Evolutionary conservation across 2,113 vertebrate genomes (phyloP).

Genomic region (Arvicanthis niloticus): DNA sequence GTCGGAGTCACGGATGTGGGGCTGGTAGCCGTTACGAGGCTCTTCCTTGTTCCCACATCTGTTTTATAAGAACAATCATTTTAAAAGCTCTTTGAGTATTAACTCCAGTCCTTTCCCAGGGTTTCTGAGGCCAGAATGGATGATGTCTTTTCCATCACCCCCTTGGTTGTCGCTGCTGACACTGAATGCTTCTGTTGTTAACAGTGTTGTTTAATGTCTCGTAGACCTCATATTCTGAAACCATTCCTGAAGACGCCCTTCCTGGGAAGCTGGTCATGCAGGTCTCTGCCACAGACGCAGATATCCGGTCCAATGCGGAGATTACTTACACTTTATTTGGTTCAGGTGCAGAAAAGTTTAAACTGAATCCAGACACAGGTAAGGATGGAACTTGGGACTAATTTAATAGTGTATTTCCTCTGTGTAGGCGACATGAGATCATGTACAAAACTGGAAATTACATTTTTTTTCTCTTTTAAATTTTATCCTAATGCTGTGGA

Average conservation of each 20-base stretch:
- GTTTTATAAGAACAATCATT: not conserved
- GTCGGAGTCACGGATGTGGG: not conserved
- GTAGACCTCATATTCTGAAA: conserved; percentile 92
- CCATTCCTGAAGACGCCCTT: conserved; percentile 93
- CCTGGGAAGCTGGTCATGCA: conserved; percentile 94
- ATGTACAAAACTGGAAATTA: conserved; percentile 2
- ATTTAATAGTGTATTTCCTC: not conserved
- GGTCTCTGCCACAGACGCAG: conserved; percentile 94
- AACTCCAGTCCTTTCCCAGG: not conserved
- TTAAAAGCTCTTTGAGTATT: not conserved
- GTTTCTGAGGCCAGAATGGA: not conserved
- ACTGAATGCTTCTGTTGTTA: not conserved
- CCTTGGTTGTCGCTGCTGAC: not conserved
- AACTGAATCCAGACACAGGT: conserved; percentile 95
- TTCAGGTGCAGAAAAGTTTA: conserved; percentile 93
- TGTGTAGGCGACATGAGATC: not conserved
- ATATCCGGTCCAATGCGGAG: conserved; percentile 97
- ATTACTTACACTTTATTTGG: conserved; percentile 94
- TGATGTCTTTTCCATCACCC: not conserved
- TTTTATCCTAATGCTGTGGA: not conserved
- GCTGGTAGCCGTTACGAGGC: accelerated
- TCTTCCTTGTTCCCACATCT: not conserved
- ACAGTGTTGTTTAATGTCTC: conserved; percentile 62
- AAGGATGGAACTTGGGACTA: conserved; percentile 45
- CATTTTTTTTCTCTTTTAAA: conserved; percentile 30